Percentiles rank a stretch among this genome's conserved stretches.
Evolutionary conservation across 1,140 invertebrate genomes (phyloP).

Genomic region (Rhopalosiphum maidis): DNA sequence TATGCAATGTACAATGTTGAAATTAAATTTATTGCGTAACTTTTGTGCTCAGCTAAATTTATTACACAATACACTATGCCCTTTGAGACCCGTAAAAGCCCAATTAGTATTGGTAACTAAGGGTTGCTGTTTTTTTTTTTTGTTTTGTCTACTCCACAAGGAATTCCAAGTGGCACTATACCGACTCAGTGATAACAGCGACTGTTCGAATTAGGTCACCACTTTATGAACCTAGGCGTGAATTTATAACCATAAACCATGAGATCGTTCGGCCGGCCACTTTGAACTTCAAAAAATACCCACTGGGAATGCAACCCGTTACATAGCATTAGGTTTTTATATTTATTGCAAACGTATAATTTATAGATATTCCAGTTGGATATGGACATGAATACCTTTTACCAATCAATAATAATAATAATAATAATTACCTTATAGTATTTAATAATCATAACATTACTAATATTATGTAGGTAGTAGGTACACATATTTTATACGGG

Average conservation of each 20-base stretch:
- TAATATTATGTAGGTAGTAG: too few relatives aligned
- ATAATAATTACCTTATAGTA: background rate
- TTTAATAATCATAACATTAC: too few relatives aligned
- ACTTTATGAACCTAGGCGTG: conserved; percentile 31
- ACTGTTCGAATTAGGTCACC: conserved; percentile 42
- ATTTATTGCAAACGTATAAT: background rate
- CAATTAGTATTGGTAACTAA: conserved; percentile 48
- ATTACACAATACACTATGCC: background rate
- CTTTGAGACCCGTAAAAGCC: conserved; percentile 24
- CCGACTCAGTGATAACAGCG: conserved; percentile 6
- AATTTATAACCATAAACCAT: conserved; percentile 43
- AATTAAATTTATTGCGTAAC: conserved; percentile 18
- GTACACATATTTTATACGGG: too few relatives aligned
- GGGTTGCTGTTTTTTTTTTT: background rate
- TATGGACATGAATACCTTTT: background rate
- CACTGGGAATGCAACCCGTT: conserved; percentile 3
- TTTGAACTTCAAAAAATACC: conserved; percentile 19
- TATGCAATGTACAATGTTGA: background rate
- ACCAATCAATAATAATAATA: background rate
- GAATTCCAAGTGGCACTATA: conserved; percentile 27
- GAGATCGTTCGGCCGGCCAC: conserved; percentile 30
- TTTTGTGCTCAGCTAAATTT: conserved; percentile 27
- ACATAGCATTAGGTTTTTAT: background rate
- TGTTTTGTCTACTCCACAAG: background rate
- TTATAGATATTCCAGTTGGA: background rate